Conservation (phyloP, 2,797 vertebrate species). For the Sparus aurata region DNA sequence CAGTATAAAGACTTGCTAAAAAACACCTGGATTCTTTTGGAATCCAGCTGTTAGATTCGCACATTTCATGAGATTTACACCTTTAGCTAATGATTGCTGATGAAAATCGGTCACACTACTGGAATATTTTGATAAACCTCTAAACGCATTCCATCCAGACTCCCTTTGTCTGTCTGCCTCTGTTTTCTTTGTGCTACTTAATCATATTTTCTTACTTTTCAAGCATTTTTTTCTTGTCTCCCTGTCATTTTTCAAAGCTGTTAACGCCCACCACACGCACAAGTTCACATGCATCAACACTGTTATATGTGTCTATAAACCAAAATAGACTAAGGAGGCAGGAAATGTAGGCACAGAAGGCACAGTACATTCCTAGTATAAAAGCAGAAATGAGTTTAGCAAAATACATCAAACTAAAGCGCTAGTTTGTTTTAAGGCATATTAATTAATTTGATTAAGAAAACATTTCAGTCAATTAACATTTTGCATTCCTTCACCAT, state of each 20-base stretch:
- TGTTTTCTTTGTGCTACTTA: slow-evolving; percentile 9
- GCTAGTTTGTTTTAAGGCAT: neutral
- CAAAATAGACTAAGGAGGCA: neutral
- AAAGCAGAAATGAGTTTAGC: neutral
- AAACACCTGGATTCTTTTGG: slow-evolving; percentile 53
- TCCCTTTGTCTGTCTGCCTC: slow-evolving; percentile 6
- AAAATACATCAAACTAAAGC: neutral
- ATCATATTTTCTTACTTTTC: slow-evolving; percentile 10
- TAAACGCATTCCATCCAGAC: slow-evolving; percentile 3
- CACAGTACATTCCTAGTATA: neutral
- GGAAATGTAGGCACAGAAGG: too few species aligned
- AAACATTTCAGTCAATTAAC: neutral
- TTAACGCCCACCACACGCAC: neutral
- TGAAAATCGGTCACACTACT: slow-evolving; percentile 3
- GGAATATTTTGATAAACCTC: slow-evolving; percentile 26
- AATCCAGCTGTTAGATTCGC: slow-evolving; percentile 19
- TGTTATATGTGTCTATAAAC: neutral
- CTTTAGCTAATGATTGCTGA: slow-evolving; percentile 34
- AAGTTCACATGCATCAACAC: neutral
- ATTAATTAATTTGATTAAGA: neutral
- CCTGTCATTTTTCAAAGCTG: neutral
- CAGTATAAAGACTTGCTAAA: slow-evolving; percentile 34
- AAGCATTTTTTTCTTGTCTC: neutral
- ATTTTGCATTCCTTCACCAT: neutral
- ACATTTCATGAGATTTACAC: slow-evolving; percentile 28